Evolutionary conservation across 2,797 vertebrate species (phyloP).

Genomic region (Streptopelia turtur): DNA sequence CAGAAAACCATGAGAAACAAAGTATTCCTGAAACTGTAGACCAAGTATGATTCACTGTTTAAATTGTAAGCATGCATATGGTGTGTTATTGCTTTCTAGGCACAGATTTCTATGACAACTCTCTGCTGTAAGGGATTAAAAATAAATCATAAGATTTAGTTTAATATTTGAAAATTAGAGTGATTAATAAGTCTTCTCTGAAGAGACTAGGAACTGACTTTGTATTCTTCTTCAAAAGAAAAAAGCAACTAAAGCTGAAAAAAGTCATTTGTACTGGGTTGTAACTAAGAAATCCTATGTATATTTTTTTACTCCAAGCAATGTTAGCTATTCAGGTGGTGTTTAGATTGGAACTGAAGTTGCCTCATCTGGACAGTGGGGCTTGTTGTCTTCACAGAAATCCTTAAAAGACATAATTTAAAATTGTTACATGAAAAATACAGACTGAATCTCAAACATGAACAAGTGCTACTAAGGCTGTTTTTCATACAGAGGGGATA

Average conservation of each 20-base stretch:
- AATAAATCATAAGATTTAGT: background rate
- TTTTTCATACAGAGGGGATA: background rate
- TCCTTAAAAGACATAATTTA: background rate
- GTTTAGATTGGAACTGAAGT: background rate
- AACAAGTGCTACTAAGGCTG: background rate
- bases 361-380: background rate
- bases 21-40: background rate
- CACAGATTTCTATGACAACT: background rate
- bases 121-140: background rate
- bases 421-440: background rate
- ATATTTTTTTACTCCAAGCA: background rate
- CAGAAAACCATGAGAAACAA: background rate
- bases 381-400: background rate
- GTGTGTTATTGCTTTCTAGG: background rate
- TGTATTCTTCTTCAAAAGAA: background rate
- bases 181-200: background rate
- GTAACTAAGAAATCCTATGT: background rate
- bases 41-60: background rate
- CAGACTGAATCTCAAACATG: background rate
- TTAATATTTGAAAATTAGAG: background rate
- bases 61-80: rapidly evolving
- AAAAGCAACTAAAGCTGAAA: background rate
- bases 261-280: background rate
- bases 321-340: background rate
- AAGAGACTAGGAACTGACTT: background rate